phyloP scores from a whole-genome alignment of 2,113 vertebrate species.

The Thomomys bottae region DNA sequence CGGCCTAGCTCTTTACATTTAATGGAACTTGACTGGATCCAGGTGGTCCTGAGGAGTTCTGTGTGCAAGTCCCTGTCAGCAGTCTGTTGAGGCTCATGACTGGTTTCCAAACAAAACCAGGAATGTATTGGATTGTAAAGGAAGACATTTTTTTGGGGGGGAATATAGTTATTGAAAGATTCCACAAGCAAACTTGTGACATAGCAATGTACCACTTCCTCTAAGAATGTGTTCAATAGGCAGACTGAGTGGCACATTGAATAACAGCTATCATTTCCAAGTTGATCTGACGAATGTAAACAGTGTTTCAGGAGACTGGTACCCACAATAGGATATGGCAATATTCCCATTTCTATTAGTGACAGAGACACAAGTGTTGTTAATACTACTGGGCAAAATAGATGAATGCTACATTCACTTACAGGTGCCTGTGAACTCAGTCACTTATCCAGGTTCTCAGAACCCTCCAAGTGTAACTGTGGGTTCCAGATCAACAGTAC shows the following conservation, averaged over 20 bases:
- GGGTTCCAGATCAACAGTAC: background rate
- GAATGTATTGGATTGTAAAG: background rate
- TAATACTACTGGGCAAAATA: background rate
- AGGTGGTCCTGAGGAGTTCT: background rate
- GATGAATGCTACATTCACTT: background rate
- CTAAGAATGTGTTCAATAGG: background rate
- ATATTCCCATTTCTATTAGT: background rate
- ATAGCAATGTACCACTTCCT: background rate
- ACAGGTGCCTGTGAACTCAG: background rate
- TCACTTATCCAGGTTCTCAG: background rate
- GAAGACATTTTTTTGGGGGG: constrained; percentile 1
- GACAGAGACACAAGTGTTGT: background rate
- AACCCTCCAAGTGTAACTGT: background rate
- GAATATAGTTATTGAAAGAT: background rate
- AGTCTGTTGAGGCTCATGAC: background rate
- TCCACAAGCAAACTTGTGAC: background rate
- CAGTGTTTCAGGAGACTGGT: background rate
- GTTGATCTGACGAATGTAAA: background rate
- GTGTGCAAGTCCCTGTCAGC: background rate
- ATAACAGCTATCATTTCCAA: background rate
- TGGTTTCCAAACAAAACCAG: background rate
- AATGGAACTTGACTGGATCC: background rate
- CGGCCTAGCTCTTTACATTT: background rate
- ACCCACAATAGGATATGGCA: no score
- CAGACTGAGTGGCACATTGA: background rate